A percentile compares a stretch with the other conserved stretches of the same genome.
phyloP scores from a whole-genome alignment of 1,140 invertebrate genomes.

The Stegodyphus mimosarum region DNA sequence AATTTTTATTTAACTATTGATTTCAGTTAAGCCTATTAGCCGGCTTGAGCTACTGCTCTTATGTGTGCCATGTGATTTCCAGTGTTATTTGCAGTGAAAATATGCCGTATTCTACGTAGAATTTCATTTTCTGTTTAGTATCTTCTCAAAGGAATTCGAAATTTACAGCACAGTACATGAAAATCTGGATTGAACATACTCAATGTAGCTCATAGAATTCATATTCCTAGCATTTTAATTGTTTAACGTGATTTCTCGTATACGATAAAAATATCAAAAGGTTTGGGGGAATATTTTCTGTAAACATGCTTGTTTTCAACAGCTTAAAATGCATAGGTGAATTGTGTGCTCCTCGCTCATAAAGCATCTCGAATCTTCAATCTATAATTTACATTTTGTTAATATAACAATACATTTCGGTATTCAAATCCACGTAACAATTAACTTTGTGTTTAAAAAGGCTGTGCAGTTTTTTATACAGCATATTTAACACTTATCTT shows the following conservation, averaged over 20 bases:
- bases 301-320: too few relatives aligned
- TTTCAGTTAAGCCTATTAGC: constrained; percentile 42
- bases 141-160: not conserved
- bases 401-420: too few relatives aligned
- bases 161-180: not conserved
- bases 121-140: not conserved
- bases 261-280: too few relatives aligned
- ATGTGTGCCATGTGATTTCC: constrained; percentile 44
- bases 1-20: constrained; percentile 35
- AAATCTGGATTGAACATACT: not conserved
- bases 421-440: too few relatives aligned
- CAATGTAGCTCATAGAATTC: not conserved
- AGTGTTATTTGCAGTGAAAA: not conserved
- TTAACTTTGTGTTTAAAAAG: too few relatives aligned
- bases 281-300: too few relatives aligned
- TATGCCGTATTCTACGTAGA: not conserved
- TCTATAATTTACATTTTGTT: too few relatives aligned
- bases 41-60: not conserved
- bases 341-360: too few relatives aligned
- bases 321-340: too few relatives aligned
- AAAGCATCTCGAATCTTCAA: too few relatives aligned
- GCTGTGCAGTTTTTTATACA: not conserved
- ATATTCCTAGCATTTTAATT: not conserved
- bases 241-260: too few relatives aligned
- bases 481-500: not conserved